Evolutionary conservation across 2,797 vertebrate species (phyloP).

Genomic region (Zalophus californianus): DNA sequence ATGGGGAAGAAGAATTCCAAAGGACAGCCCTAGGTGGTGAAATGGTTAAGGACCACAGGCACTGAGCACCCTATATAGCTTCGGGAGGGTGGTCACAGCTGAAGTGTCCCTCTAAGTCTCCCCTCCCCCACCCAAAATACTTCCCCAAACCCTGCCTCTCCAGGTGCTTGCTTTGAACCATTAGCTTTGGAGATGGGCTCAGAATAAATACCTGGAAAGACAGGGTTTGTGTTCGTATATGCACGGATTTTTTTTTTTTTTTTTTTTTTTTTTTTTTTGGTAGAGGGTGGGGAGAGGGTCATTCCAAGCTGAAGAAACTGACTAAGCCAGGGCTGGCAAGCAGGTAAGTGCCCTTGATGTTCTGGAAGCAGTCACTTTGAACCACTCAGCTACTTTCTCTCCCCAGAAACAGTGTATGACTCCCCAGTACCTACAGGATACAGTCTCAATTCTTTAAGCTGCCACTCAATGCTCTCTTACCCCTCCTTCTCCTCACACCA

Average conservation of each 20-base stretch:
- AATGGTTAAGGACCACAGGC: neutral
- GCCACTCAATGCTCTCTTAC: neutral
- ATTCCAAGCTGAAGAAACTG: conserved; percentile 9
- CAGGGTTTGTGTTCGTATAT: neutral
- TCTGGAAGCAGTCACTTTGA: conserved; percentile 25
- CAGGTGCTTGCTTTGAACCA: neutral
- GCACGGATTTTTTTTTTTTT: neutral
- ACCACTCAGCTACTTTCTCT: neutral
- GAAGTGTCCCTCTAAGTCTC: neutral
- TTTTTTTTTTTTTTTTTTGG: neutral
- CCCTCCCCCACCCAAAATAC: too few species aligned
- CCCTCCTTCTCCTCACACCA: neutral
- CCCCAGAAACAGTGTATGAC: neutral
- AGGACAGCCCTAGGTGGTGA: neutral
- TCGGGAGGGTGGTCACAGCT: neutral
- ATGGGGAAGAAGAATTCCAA: neutral
- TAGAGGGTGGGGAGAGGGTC: neutral
- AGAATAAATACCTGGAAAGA: conserved; percentile 36
- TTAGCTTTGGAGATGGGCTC: neutral
- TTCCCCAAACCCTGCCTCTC: neutral
- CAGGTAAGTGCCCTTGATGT: neutral
- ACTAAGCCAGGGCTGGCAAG: neutral
- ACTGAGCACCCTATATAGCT: neutral
- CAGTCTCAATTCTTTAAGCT: neutral
- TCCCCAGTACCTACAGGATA: neutral